A percentile compares a stretch with the other conserved stretches of the same genome.
Evolutionary conservation across 2,888 invertebrate genomes (phyloP).

Genomic region (Corbicula japonica): DNA sequence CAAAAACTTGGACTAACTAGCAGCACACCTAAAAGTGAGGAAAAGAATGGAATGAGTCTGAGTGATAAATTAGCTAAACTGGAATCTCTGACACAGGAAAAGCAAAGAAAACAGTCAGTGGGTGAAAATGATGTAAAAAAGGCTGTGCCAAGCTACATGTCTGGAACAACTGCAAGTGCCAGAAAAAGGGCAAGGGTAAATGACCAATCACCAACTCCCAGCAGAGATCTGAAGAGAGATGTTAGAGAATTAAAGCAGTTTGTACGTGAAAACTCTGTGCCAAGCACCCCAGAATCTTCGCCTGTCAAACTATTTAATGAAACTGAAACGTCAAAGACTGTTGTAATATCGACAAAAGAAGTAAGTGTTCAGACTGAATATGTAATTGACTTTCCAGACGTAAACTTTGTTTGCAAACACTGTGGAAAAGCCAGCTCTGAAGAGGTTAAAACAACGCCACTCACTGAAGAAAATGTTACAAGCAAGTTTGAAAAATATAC

Average conservation of each 20-base stretch:
- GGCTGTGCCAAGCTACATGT: conserved; percentile 56
- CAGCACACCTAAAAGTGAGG: not conserved
- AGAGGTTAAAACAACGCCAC: conserved; percentile 19
- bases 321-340: not conserved
- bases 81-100: conserved; percentile 63
- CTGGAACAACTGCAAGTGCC: conserved; percentile 55
- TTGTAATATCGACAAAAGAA: conserved; percentile 42
- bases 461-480: conserved; percentile 33
- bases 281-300: conserved; percentile 47
- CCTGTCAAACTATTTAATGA: conserved; percentile 41
- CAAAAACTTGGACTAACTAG: conserved; percentile 6
- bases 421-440: conserved; percentile 64
- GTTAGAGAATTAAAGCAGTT: conserved; percentile 62
- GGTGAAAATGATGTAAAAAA: conserved; percentile 51
- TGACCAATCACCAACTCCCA: conserved; percentile 32
- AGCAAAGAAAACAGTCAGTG: conserved; percentile 46
- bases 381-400: conserved; percentile 26
- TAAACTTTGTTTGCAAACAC: conserved; percentile 58
- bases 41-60: conserved; percentile 31
- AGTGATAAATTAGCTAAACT: conserved; percentile 60
- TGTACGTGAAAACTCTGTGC: conserved; percentile 57
- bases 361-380: conserved; percentile 57
- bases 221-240: conserved; percentile 58
- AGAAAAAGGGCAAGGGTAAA: conserved; percentile 42
- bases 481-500: conserved; percentile 22